Conservation (phyloP, 1,140 invertebrate genomes). For the Helicorthomorpha holstii region DNA sequence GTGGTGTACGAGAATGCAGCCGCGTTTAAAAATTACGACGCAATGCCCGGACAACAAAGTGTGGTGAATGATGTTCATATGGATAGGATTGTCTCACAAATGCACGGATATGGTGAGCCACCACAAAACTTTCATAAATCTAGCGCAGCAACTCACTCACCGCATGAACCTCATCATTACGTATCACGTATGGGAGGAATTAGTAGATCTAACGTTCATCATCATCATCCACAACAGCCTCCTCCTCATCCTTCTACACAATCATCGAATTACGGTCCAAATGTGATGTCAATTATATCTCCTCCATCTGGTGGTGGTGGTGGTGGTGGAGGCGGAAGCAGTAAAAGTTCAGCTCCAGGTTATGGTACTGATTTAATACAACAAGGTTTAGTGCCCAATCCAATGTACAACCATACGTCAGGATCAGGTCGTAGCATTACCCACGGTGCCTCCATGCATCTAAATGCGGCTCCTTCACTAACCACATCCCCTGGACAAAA, state of each 20-base stretch:
- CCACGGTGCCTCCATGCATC: conserved; percentile 3
- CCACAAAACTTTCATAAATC: too few species aligned
- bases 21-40: too few species aligned
- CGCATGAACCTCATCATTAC: too few species aligned
- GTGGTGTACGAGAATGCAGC: too few species aligned
- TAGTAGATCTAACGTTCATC: background rate
- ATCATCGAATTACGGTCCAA: too few species aligned
- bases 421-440: conserved; percentile 12
- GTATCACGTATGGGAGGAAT: too few species aligned
- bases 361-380: conserved; percentile 22
- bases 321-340: background rate
- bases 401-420: conserved; percentile 19
- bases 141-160: too few species aligned
- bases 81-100: background rate
- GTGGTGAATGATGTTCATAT: background rate
- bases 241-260: background rate
- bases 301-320: background rate
- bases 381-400: conserved; percentile 29
- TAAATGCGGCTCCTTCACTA: background rate
- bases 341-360: background rate
- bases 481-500: background rate
- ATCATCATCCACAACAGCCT: background rate
- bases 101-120: too few species aligned
- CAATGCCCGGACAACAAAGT: background rate
- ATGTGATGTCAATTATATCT: too few species aligned